These are phyloP conservation scores for Osmerus mordax DNA, from an alignment of 2,113 vertebrate species.

Conservation along the genomic window DNA sequence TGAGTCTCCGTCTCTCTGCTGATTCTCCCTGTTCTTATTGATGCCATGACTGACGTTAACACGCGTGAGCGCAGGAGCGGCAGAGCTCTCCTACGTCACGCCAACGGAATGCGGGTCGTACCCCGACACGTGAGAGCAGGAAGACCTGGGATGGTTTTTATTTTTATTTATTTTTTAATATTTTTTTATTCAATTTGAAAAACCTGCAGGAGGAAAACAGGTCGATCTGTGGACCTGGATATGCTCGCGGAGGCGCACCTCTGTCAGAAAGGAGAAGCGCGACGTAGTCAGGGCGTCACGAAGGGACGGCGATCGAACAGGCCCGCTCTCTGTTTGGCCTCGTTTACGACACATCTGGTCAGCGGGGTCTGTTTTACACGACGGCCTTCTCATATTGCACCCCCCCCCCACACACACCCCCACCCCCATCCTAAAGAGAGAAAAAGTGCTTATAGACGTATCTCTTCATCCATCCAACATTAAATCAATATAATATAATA, in stretches of 20 bases:
- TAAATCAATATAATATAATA: conserved; percentile 45
- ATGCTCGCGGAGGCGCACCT: too few relatives aligned
- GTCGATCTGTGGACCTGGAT: too few relatives aligned
- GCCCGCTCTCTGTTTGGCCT: too few relatives aligned
- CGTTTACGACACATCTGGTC: too few relatives aligned
- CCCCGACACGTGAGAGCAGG: conserved; percentile 25
- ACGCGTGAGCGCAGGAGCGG: conserved; percentile 22
- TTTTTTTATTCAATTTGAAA: conserved; percentile 25
- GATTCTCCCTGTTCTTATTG: conserved; percentile 39
- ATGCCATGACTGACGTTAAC: conserved; percentile 28
- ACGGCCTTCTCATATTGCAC: neutral
- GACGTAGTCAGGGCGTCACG: too few relatives aligned
- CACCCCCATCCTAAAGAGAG: neutral
- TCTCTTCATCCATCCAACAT: conserved; percentile 56
- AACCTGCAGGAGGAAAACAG: conserved; percentile 39
- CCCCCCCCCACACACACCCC: conserved; percentile 21
- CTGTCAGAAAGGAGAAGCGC: too few relatives aligned
- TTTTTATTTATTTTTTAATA: too few relatives aligned
- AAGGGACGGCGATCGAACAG: too few relatives aligned
- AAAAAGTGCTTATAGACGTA: neutral
- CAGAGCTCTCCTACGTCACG: conserved; percentile 32
- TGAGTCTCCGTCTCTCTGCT: conserved; percentile 6
- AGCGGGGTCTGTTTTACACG: too few relatives aligned
- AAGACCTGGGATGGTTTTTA: conserved; percentile 11
- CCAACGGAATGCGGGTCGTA: conserved; percentile 38